Evolutionary conservation across 1,140 invertebrate genomes (phyloP), one percentile per base, ranked within the genome.

Genomic region (Calephelis virginiensis): DNA sequence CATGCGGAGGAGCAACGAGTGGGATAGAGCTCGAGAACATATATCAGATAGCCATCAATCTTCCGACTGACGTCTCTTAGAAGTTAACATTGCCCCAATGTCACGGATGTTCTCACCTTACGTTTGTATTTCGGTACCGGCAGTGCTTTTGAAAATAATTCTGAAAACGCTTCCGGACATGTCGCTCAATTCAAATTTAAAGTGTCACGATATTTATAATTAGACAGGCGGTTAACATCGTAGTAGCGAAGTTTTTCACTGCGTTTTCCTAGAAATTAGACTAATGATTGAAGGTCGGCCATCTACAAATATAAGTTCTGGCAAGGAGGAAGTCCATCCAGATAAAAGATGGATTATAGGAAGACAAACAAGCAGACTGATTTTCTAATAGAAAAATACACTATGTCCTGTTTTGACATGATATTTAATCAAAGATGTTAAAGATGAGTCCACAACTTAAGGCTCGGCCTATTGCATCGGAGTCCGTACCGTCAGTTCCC

Each of bases 81-180:
- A 59, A 59, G 56, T 56, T 56, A 56, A 56, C 53, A 56, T 56
- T 56, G 53, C 53, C 53, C 28, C 53, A 56, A 56, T 56, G 53
- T 56, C 53, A 56, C 14, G 53, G 53, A 56, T 56, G 53, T 28
- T 56, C 53, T 56, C 53, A 56, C 53, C 53, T 56, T 56, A 56
- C 53, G 12, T 1, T 56, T 14, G 17, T 9, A 37, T 56, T 56
- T 56, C 53, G 53, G 53, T 28, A 17, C 40, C 40, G 40, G 53
- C 28, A 12, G 10, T 37, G 37, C 17, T 56, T 56, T 37, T 43
- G 53, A 56, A 56, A 56, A 56, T 37, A 56, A 14, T 10, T 56
- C 53, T 56, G 53, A 56, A 56, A 56, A 12, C 37, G 5, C 17
- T 56, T 56, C 53, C 53, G 53, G 17, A 56, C 14, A 28, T 59